These are phyloP conservation scores for Lithobates sylvaticus DNA, from an alignment of 2,797 vertebrate species.

Conservation along the genomic window DNA sequence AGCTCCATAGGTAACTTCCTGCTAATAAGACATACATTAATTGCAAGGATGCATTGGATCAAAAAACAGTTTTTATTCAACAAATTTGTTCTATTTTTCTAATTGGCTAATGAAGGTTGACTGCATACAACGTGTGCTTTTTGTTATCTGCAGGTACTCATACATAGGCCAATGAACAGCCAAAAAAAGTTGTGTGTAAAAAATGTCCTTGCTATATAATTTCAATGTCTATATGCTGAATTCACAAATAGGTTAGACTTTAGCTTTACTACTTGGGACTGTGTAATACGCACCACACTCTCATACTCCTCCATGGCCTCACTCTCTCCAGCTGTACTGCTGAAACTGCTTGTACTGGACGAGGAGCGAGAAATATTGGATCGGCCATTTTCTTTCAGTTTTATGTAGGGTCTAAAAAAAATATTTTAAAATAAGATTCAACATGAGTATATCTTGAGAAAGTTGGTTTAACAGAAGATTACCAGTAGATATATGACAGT, in stretches of 20 bases:
- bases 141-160: no score
- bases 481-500: no score
- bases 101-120: no score
- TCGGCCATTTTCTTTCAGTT: conserved; percentile 88
- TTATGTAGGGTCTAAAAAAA: conserved; percentile 82
- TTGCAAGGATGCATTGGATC: no score
- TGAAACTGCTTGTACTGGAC: conserved; percentile 97
- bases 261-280: not conserved
- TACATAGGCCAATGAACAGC: not conserved
- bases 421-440: not conserved
- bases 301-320: conserved; percentile 93
- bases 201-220: not conserved
- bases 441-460: no score
- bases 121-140: no score
- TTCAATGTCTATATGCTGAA: not conserved
- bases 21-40: no score
- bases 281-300: conserved; percentile 74
- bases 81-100: no score
- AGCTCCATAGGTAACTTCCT: no score
- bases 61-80: no score
- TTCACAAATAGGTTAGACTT: not conserved
- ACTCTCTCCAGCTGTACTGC: conserved; percentile 92
- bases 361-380: conserved; percentile 95
- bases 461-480: no score
- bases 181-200: not conserved